Conservation (phyloP, 2,797 vertebrate species). For the Merluccius polli region DNA sequence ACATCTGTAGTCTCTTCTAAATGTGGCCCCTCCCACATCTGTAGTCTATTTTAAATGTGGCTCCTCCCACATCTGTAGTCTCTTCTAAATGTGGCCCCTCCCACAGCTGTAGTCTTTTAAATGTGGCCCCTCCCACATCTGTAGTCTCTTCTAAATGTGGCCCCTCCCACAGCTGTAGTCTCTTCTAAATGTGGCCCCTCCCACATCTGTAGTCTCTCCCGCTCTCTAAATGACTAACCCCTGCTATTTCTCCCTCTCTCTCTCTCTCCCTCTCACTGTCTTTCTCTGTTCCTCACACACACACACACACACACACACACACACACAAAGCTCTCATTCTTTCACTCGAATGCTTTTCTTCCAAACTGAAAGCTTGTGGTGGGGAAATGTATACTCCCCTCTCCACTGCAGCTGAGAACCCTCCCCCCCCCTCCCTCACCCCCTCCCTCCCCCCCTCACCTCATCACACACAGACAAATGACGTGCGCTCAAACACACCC, state of each 20-base stretch:
- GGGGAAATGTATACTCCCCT: conserved; percentile 54
- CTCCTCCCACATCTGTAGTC: too few relatives aligned
- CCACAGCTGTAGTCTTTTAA: neutral
- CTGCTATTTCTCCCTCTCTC: conserved; percentile 26
- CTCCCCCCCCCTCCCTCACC: conserved; percentile 48
- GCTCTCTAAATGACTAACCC: conserved; percentile 19
- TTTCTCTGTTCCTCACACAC: conserved; percentile 12
- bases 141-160: neutral
- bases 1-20: too few relatives aligned
- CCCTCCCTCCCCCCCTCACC: conserved; percentile 20
- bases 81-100: too few relatives aligned
- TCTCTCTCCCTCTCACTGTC: conserved; percentile 33
- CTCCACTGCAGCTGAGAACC: conserved; percentile 66
- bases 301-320: conserved; percentile 28
- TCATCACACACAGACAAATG: neutral
- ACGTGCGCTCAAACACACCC: conserved; percentile 5
- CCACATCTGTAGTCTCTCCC: neutral
- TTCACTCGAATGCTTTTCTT: conserved; percentile 69
- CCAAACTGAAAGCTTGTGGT: conserved; percentile 61
- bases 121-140: neutral
- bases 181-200: neutral
- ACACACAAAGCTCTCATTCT: conserved; percentile 73
- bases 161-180: neutral
- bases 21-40: too few relatives aligned
- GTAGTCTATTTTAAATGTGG: too few relatives aligned